These are phyloP conservation scores for Diacarnus erythraeanus DNA, from an alignment of 37 sponge, comb jelly and placozoan species.

Conservation along the genomic window DNA sequence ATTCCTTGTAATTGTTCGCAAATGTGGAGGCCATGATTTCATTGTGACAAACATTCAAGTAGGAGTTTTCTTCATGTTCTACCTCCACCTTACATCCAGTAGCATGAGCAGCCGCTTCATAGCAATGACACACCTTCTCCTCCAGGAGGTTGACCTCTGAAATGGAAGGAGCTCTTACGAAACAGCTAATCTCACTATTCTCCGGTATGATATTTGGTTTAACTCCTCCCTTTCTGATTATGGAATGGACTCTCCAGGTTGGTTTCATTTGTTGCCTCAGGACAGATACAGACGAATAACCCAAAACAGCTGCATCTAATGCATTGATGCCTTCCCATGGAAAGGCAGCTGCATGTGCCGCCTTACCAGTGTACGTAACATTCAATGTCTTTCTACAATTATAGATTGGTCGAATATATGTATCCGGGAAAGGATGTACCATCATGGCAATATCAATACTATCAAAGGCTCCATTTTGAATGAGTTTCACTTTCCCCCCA, in stretches of 20 bases:
- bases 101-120: slow-evolving; percentile 74
- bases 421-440: slow-evolving; percentile 79
- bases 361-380: slow-evolving; percentile 64
- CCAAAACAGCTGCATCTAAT: slow-evolving; percentile 92
- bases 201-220: slow-evolving; percentile 91
- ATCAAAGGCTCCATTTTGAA: slow-evolving; percentile 72
- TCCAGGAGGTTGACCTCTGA: slow-evolving; percentile 50
- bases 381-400: slow-evolving; percentile 4
- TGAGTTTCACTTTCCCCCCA: slow-evolving; percentile 79
- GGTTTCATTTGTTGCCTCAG: slow-evolving; percentile 92
- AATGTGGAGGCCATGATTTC: slow-evolving; percentile 34
- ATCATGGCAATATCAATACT: slow-evolving; percentile 91
- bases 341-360: no score
- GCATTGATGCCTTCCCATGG: slow-evolving; percentile 94
- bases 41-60: slow-evolving; percentile 60
- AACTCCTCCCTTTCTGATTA: slow-evolving; percentile 84
- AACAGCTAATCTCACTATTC: slow-evolving; percentile 42
- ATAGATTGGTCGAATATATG: slow-evolving; percentile 3
- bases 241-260: slow-evolving; percentile 77
- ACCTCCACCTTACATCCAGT: slow-evolving; percentile 81
- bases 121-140: slow-evolving; percentile 48
- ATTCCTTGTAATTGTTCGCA: slow-evolving; percentile 17
- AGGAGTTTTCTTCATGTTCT: slow-evolving; percentile 3
- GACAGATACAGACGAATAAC: slow-evolving; percentile 80
- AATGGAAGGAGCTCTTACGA: slow-evolving; percentile 66